Evolutionary conservation across 2,888 invertebrate genomes (phyloP), one percentile per base, ranked within the genome.

Genomic region (Scaptomyza caliginosa): DNA sequence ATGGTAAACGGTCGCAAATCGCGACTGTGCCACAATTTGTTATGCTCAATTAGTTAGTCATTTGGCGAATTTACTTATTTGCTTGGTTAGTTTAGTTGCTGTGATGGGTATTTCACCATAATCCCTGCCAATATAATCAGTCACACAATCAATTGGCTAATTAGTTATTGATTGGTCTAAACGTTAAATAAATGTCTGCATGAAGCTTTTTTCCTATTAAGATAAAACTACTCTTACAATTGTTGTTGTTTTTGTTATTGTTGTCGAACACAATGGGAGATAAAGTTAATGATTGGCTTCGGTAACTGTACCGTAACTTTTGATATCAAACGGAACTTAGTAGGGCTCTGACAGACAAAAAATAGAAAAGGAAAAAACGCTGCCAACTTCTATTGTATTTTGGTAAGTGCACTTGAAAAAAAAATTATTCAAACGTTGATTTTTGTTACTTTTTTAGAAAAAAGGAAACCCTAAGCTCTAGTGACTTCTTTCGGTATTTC

Each of bases 101-200:
- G 39, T 30, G 16, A n/a, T 21, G 19, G 19, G 10, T 40, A 80
- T 85, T 80, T 80, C 79, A 67, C 83, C 59, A 78, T 65, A 66
- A 75, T 70, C 64, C 46, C 51, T 7, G 21, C 16, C 56, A 34
- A 40, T 54, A 34, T 59, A 69, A 65, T 76, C 72, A 63, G 51
- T 16, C 39, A 36, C 70, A 81, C 67, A 84, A 74, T 78, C 76
- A 81, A 82, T 55, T 69, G 50, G 42, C 85, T 81, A 85, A 81
- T 81, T 85, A 71, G 86, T 67, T 81, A 86, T 71, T 83, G 81
- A 81, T 81, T 82, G 63, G 70, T 28, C 49, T 52, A 75, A 82
- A 54, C 68, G 68, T 54, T 71, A 52, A 49, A 16, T 45, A 59
- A 46, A 46, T 45, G n/a, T 19, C 59, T 19, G 17, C 16, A 13